A percentile compares a stretch with the other conserved stretches of the same genome.
Evolutionary conservation across 2,888 invertebrate species (phyloP).

Genomic region (Pelosia muscerda): DNA sequence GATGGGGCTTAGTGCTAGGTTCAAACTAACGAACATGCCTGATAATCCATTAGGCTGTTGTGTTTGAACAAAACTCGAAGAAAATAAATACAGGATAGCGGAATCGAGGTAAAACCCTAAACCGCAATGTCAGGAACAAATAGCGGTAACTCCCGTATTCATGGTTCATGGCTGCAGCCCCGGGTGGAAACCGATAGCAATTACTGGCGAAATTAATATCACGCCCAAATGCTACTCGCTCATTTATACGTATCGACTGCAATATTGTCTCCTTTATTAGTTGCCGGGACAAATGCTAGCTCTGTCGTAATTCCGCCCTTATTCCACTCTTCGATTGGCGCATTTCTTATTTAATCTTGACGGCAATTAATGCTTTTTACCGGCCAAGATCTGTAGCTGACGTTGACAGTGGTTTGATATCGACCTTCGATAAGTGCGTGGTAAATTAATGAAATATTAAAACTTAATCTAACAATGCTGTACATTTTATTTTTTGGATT

Average conservation of each 20-base stretch:
- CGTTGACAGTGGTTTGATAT: conserved; percentile 45
- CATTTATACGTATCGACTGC: conserved; percentile 87
- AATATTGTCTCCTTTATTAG: conserved; percentile 87
- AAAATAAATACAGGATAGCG: conserved; percentile 81
- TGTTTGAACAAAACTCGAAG: conserved; percentile 80
- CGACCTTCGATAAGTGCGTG: conserved; percentile 7
- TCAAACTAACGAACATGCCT: conserved; percentile 68
- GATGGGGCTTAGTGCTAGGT: conserved; percentile 61
- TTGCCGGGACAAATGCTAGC: conserved; percentile 83
- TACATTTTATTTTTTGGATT: background rate
- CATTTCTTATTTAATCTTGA: conserved; percentile 82
- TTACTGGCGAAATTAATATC: conserved; percentile 87
- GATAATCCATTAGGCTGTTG: conserved; percentile 77
- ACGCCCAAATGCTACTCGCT: conserved; percentile 85
- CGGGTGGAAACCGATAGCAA: conserved; percentile 85
- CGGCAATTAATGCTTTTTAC: conserved; percentile 79
- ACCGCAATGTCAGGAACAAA: conserved; percentile 86
- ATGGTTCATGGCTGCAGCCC: conserved; percentile 85
- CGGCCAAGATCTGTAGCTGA: conserved; percentile 50
- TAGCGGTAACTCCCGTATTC: conserved; percentile 86
- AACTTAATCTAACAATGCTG: background rate
- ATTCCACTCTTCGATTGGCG: conserved; percentile 78
- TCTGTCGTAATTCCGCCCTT: conserved; percentile 77
- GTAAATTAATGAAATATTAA: conserved; percentile 1
- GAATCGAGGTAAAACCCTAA: conserved; percentile 80